Percentiles rank a stretch among this genome's conserved stretches.
phyloP scores from a whole-genome alignment of 2,797 vertebrate species.

The Poecilia velifera region DNA sequence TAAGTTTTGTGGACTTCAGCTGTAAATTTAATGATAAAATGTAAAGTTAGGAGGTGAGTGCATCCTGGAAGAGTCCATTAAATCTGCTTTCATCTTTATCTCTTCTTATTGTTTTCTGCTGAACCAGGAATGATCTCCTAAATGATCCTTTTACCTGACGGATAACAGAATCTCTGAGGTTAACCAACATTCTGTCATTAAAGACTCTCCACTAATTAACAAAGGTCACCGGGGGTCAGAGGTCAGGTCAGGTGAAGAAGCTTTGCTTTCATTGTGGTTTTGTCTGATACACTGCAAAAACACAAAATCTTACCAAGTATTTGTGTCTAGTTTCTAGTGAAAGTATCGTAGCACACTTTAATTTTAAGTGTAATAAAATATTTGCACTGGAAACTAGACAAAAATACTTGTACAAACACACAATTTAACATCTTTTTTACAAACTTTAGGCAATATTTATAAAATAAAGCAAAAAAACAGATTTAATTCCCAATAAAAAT shows the following conservation, averaged over 20 bases:
- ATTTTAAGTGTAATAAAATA: too few relatives aligned
- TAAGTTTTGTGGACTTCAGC: background rate
- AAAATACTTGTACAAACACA: background rate
- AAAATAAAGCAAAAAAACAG: background rate
- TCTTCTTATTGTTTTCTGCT: background rate
- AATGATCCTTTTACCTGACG: constrained; percentile 3
- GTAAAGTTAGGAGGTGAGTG: background rate
- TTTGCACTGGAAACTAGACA: too few relatives aligned
- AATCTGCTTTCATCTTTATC: background rate
- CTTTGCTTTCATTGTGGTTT: constrained; percentile 20
- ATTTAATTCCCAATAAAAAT: background rate
- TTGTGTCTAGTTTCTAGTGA: background rate
- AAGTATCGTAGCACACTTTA: too few relatives aligned
- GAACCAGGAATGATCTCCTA: background rate
- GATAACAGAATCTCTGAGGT: constrained; percentile 11
- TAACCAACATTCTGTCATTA: constrained; percentile 36
- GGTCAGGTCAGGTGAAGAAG: constrained; percentile 24
- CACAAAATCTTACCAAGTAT: too few relatives aligned
- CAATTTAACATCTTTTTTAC: background rate
- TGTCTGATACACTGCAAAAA: background rate
- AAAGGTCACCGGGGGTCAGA: constrained; percentile 63
- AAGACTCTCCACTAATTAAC: constrained; percentile 51
- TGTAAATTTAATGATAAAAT: background rate
- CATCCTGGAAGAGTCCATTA: background rate
- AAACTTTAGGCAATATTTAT: background rate